Conservation (phyloP, 2,113 vertebrate species). For the Trogon melanurus region DNA sequence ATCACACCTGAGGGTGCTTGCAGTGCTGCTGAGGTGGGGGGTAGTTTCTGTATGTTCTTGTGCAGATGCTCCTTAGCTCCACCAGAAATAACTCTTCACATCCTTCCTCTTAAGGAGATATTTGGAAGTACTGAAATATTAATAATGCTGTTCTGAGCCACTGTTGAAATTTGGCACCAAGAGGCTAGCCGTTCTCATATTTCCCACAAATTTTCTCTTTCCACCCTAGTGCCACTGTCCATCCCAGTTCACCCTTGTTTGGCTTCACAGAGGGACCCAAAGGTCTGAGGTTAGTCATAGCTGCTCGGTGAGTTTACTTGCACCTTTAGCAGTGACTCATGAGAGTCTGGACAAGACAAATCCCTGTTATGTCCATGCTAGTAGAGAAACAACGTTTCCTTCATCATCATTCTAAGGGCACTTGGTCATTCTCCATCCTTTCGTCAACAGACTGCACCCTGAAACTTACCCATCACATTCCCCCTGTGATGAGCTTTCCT, state of each 20-base stretch:
- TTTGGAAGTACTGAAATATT: not conserved
- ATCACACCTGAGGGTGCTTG: not conserved
- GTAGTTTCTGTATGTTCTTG: not conserved
- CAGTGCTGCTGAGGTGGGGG: rapidly evolving
- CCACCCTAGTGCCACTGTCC: not conserved
- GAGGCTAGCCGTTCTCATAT: not conserved
- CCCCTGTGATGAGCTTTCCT: not conserved
- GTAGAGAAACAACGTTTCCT: not conserved
- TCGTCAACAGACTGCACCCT: not conserved
- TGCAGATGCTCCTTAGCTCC: not conserved
- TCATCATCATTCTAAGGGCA: not conserved
- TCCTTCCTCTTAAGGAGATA: not conserved
- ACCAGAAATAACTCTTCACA: not conserved
- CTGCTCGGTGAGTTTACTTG: not conserved
- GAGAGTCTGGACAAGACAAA: not conserved
- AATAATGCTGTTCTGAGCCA: not conserved
- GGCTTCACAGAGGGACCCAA: not conserved
- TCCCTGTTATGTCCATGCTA: not conserved
- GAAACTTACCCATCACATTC: not conserved
- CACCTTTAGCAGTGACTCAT: not conserved
- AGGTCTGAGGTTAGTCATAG: not conserved
- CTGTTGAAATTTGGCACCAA: not conserved
- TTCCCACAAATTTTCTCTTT: not conserved
- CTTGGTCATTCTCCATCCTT: not conserved
- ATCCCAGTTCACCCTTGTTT: not conserved